Conservation (phyloP, 2,888 invertebrate genomes). For the Eumerus sabulonum region DNA sequence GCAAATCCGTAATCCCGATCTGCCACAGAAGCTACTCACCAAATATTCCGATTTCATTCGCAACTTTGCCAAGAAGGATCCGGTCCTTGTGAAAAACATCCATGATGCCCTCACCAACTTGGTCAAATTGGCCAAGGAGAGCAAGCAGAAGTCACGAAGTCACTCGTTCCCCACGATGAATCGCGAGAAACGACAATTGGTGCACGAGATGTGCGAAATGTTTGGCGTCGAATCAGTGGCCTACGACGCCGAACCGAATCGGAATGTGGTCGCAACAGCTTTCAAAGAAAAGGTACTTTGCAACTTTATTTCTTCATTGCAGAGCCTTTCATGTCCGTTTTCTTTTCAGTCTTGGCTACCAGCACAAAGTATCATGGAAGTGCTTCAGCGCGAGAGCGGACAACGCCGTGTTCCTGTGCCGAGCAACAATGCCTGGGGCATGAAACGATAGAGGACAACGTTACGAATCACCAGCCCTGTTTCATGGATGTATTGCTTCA, state of each 20-base stretch:
- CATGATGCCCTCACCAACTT: slow-evolving; percentile 91
- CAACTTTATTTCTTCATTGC: neutral
- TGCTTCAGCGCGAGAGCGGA: slow-evolving; percentile 88
- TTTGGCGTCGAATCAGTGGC: slow-evolving; percentile 97
- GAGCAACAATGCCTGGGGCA: slow-evolving; percentile 80
- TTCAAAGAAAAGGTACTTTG: slow-evolving; percentile 85
- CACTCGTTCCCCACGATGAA: slow-evolving; percentile 97
- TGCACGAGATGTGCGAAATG: slow-evolving; percentile 96
- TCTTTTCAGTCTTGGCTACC: slow-evolving; percentile 90
- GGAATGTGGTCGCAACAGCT: slow-evolving; percentile 96
- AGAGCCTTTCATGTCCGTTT: neutral
- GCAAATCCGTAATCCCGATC: slow-evolving; percentile 94
- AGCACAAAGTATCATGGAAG: slow-evolving; percentile 89
- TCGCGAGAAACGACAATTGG: slow-evolving; percentile 92
- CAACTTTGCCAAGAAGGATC: slow-evolving; percentile 89
- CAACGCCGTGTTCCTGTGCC: slow-evolving; percentile 90
- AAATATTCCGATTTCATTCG: slow-evolving; percentile 93
- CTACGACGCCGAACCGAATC: slow-evolving; percentile 96
- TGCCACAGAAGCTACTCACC: slow-evolving; percentile 85
- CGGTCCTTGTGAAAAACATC: slow-evolving; percentile 88
- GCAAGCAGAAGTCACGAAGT: slow-evolving; percentile 89
- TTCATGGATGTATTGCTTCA: slow-evolving; percentile 32
- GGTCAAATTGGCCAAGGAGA: slow-evolving; percentile 92
- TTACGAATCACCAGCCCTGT: neutral
- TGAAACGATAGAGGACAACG: slow-evolving; percentile 73